Base-by-base conservation (phyloP, 2,113 vertebrate genomes). In the Carassius carassius region DNA sequence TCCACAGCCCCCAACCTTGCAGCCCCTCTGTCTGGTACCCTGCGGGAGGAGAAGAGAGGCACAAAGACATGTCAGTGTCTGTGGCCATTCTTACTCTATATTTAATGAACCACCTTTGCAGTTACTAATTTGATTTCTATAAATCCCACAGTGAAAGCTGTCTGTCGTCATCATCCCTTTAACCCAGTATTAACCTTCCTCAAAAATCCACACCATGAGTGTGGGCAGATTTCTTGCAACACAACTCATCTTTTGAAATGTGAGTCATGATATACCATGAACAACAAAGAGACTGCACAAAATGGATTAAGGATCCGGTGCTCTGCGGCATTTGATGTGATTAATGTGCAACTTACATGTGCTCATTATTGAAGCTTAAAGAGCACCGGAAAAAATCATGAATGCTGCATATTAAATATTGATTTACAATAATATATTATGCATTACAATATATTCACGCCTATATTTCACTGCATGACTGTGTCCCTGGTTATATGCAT, bases 1-100 rank as follows among this genome's bases (percentile, higher is more conserved):
- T 95, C 94, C 95, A 95, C 94, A 95, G 93, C 90, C 86, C 86
- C 92, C 89, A 69, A 37, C 58, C 82, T 54, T 54, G 69, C 94
- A 95, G 93, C 90, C 86, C 86, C 92, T 89, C 29, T 69, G 82
- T 47, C 69, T 32, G n/a, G 10, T 25, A 12, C 32, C 58, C 58
- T 29, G 58, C 13, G 13, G 58, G 35, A 51, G 37, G 56, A 76
- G 44, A 51, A 25, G 41, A 5, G 14, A 14, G 67, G 25, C 81
- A 62, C 5, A 60, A 58, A 54, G 2, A 32, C 19, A 17, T 75
- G 35, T 69, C 41, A 74, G 35, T 21, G 19, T 47, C 44, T 47
- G 78, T 29, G 35, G 35, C 78, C 44, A 47, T 63, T 65, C 47
- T 65, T 79, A 47, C n/a, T 79, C 14, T 3, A 25, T 47, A 63